Evolutionary conservation across 1,140 invertebrate species (phyloP).

Genomic region (Saccostrea cuccullata): DNA sequence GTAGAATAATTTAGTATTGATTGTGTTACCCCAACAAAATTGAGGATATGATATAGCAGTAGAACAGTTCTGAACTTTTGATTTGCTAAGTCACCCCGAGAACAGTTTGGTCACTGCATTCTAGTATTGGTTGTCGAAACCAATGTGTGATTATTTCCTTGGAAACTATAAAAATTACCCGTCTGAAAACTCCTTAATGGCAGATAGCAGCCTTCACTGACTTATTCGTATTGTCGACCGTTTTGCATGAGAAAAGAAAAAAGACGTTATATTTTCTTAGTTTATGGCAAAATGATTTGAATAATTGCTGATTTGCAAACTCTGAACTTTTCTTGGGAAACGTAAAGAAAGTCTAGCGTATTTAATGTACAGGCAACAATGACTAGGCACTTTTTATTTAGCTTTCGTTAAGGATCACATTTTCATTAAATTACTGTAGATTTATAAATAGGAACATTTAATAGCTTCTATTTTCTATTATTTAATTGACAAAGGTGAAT

Average conservation of each 20-base stretch:
- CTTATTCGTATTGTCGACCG: background rate
- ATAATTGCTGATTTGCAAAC: background rate
- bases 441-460: background rate
- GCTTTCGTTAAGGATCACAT: background rate
- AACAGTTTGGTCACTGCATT: background rate
- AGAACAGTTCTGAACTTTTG: background rate
- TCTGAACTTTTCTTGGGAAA: background rate
- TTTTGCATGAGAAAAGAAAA: constrained; percentile 35
- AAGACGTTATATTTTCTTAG: constrained; percentile 5
- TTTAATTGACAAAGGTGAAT: background rate
- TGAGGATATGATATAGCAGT: background rate
- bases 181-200: background rate
- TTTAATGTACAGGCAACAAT: background rate
- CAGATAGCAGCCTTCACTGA: background rate
- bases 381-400: background rate
- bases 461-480: constrained; percentile 20
- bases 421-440: background rate
- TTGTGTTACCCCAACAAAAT: background rate
- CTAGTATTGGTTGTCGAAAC: background rate
- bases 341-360: background rate
- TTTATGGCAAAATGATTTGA: constrained; percentile 32
- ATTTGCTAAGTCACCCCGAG: background rate
- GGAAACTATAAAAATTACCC: constrained; percentile 19
- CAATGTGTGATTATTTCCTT: background rate
- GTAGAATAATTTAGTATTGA: background rate